phyloP scores from a whole-genome alignment of 2,113 vertebrate species.

The Oreotragus oreotragus region DNA sequence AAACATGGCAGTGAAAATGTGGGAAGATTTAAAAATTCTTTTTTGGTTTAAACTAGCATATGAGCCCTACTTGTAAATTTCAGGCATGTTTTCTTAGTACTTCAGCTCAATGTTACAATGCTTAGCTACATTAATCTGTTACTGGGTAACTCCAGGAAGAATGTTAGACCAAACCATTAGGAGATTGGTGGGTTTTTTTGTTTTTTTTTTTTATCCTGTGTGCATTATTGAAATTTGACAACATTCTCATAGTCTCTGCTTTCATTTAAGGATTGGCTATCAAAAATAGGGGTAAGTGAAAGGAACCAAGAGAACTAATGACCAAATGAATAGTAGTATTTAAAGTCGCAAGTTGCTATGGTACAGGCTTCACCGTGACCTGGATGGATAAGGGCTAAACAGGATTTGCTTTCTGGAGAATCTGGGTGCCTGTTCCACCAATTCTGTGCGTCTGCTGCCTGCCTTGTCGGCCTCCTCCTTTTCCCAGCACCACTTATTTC shows the following conservation, averaged over 20 bases:
- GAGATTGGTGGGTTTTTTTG: neutral
- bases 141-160: slow-evolving; percentile 72
- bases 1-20: slow-evolving; percentile 51
- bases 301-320: slow-evolving; percentile 62
- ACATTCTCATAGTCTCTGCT: slow-evolving; percentile 60
- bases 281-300: slow-evolving; percentile 54
- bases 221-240: slow-evolving; percentile 70
- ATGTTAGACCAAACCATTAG: slow-evolving; percentile 65
- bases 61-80: slow-evolving; percentile 58
- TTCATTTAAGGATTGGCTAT: slow-evolving; percentile 69
- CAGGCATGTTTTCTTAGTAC: slow-evolving; percentile 63
- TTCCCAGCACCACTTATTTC: slow-evolving; percentile 37
- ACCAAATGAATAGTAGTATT: slow-evolving; percentile 54
- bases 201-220: neutral
- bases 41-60: slow-evolving; percentile 35
- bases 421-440: neutral
- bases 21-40: neutral
- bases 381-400: slow-evolving; percentile 27
- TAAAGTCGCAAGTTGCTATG: slow-evolving; percentile 54
- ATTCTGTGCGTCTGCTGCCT: neutral
- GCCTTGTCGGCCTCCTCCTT: neutral
- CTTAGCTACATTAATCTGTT: slow-evolving; percentile 70
- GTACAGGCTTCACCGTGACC: slow-evolving; percentile 45
- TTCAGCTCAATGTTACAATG: slow-evolving; percentile 46
- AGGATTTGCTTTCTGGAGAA: slow-evolving; percentile 41